Evolutionary conservation across 2,113 vertebrate genomes (phyloP).

Genomic region (Vanacampus margaritifer): DNA sequence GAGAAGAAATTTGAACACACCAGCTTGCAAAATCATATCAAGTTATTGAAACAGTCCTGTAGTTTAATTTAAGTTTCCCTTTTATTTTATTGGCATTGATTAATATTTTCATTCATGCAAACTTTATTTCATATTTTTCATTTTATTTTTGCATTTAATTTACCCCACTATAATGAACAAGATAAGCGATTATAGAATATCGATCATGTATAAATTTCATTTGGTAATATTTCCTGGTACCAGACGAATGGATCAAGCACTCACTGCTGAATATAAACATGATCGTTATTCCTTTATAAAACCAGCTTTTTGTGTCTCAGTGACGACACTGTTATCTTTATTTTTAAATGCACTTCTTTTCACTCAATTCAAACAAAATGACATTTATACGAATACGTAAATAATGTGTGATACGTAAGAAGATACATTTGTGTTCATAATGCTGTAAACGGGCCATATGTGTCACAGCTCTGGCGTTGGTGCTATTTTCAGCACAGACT

Average conservation of each 20-base stretch:
- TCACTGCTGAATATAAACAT: neutral
- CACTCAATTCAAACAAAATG: neutral
- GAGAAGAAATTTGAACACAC: no score
- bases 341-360: neutral
- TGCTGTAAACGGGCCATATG: neutral
- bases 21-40: no score
- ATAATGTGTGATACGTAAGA: neutral
- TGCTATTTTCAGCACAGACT: constrained; percentile 44
- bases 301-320: neutral
- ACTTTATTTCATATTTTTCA: neutral
- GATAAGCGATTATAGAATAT: neutral
- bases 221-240: neutral
- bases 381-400: neutral
- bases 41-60: no score
- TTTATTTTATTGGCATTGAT: neutral
- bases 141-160: neutral
- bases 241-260: neutral
- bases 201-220: neutral
- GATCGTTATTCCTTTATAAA: neutral
- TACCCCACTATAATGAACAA: neutral
- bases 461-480: constrained; percentile 9
- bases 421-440: neutral
- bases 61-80: neutral
- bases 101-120: neutral
- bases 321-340: neutral